These are phyloP conservation scores for Scaptomyza flava DNA, from an alignment of 2,888 invertebrate species.

Conservation along the genomic window DNA sequence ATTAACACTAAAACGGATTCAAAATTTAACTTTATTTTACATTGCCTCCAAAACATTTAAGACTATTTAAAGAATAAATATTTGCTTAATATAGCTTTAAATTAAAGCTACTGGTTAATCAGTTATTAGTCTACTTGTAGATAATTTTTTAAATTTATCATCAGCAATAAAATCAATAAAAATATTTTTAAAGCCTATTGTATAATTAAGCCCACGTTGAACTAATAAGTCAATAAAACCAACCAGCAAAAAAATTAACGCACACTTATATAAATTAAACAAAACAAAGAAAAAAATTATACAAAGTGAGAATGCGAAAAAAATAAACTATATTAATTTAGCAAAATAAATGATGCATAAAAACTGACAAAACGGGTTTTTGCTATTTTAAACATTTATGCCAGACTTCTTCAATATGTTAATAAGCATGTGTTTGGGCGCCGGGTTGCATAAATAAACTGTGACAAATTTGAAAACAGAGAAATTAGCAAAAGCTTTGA, in stretches of 20 bases:
- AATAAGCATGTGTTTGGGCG: slow-evolving; percentile 24
- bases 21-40: slow-evolving; percentile 1
- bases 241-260: slow-evolving; percentile 13
- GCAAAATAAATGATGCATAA: slow-evolving; percentile 43
- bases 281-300: slow-evolving; percentile 4
- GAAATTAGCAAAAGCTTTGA: slow-evolving; percentile 44
- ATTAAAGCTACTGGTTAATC: not conserved
- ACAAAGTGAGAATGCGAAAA: slow-evolving; percentile 8
- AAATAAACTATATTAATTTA: slow-evolving; percentile 24
- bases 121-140: not conserved
- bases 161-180: not conserved
- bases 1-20: slow-evolving; percentile 3
- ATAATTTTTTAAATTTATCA: not conserved
- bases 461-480: slow-evolving; percentile 29
- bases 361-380: slow-evolving; percentile 40
- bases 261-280: slow-evolving; percentile 40
- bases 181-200: not conserved
- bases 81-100: not conserved
- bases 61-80: not conserved
- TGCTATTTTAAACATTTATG: slow-evolving; percentile 23
- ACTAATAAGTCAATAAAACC: slow-evolving; percentile 27
- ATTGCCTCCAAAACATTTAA: not conserved
- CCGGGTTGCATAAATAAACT: slow-evolving; percentile 41
- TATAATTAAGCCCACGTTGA: slow-evolving; percentile 20
- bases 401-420: slow-evolving; percentile 6